Conservation (phyloP, 2,797 vertebrate genomes). For the Mallotus villosus region DNA sequence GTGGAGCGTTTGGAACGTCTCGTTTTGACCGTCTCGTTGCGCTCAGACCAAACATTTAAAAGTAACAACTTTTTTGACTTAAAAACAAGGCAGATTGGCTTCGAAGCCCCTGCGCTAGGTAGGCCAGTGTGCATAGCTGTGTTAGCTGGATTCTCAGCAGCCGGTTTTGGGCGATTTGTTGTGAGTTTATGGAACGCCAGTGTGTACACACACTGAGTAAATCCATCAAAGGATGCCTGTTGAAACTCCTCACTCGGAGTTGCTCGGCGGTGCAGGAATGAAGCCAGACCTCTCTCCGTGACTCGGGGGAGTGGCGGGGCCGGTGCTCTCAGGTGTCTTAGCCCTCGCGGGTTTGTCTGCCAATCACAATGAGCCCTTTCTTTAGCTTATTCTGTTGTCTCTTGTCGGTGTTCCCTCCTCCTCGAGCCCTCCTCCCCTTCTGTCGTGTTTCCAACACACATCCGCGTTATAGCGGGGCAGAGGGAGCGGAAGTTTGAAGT, state of each 20-base stretch:
- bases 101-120: too few relatives aligned
- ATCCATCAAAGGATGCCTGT: conserved; percentile 23
- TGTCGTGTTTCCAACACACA: conserved; percentile 7
- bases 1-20: too few relatives aligned
- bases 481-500: conserved; percentile 20
- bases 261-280: conserved; percentile 48
- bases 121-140: too few relatives aligned
- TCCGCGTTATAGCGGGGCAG: conserved; percentile 15
- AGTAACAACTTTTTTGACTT: too few relatives aligned
- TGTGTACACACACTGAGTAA: background rate
- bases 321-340: conserved; percentile 64
- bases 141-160: too few relatives aligned
- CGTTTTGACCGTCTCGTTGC: too few relatives aligned
- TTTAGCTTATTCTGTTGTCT: conserved; percentile 41
- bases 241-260: conserved; percentile 42
- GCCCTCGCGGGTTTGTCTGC: conserved; percentile 42
- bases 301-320: conserved; percentile 40
- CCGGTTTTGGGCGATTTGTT: too few relatives aligned
- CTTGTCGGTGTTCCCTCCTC: background rate
- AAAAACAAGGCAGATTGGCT: too few relatives aligned
- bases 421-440: background rate
- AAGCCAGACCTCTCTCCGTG: conserved; percentile 49
- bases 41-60: too few relatives aligned
- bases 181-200: background rate
- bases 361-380: conserved; percentile 49